Evolutionary conservation across 1,140 invertebrate genomes (phyloP).

Genomic region (Dendroctonus ponderosae): DNA sequence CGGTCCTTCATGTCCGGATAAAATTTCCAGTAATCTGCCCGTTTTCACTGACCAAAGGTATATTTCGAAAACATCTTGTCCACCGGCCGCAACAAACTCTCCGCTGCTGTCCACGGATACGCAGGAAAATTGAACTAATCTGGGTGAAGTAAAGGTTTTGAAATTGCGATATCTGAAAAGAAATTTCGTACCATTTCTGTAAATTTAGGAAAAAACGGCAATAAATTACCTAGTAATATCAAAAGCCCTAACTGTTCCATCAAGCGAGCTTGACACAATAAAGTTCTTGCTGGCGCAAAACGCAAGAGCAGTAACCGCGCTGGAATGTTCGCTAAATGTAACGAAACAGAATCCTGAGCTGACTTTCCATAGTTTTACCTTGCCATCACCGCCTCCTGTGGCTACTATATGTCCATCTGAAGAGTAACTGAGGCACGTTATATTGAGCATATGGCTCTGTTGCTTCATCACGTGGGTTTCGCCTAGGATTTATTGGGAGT

Average conservation of each 20-base stretch:
- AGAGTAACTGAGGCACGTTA: constrained; percentile 86
- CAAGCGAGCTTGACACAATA: constrained; percentile 84
- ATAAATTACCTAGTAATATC: constrained; percentile 73
- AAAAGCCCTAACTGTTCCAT: constrained; percentile 94
- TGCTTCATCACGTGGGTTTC: constrained; percentile 98
- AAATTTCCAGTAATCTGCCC: constrained; percentile 84
- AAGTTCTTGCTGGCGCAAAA: constrained; percentile 93
- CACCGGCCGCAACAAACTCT: constrained; percentile 90
- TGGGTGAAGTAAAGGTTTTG: constrained; percentile 87
- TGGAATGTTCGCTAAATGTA: constrained; percentile 89
- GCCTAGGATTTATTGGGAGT: constrained; percentile 48
- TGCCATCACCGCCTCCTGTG: constrained; percentile 93
- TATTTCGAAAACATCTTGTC: constrained; percentile 91
- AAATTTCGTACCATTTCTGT: constrained; percentile 1
- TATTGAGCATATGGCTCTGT: constrained; percentile 89
- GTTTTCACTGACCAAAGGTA: constrained; percentile 94
- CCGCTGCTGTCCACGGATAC: constrained; percentile 84
- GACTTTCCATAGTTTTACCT: constrained; percentile 95
- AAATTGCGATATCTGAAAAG: constrained; percentile 88
- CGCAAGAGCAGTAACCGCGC: constrained; percentile 73
- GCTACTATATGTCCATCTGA: constrained; percentile 86
- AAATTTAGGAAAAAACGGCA: neutral
- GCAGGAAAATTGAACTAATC: constrained; percentile 90
- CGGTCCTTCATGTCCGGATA: constrained; percentile 91
- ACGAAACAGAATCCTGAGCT: constrained; percentile 89